phyloP scores from a whole-genome alignment of 2,113 vertebrate species.

The Protomyctophum bolini region DNA sequence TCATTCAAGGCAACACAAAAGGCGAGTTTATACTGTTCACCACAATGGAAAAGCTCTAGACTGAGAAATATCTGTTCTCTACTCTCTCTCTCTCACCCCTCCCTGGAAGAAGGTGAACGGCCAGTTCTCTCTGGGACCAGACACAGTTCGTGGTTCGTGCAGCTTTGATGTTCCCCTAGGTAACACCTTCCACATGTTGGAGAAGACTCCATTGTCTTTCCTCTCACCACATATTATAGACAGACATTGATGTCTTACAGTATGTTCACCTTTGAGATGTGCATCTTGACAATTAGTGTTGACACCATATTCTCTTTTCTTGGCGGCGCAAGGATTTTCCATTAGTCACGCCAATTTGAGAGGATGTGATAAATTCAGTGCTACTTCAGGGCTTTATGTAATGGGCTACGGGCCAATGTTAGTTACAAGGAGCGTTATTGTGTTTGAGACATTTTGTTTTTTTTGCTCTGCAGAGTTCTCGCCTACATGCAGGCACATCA shows the following conservation, averaged over 20 bases:
- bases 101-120: slow-evolving; percentile 51
- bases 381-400: slow-evolving; percentile 40
- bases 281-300: slow-evolving; percentile 32
- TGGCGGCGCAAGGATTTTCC: slow-evolving; percentile 3
- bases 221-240: slow-evolving; percentile 50
- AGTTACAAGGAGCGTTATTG: slow-evolving; percentile 62
- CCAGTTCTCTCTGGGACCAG: slow-evolving; percentile 40
- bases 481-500: slow-evolving; percentile 58
- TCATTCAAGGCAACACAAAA: too few relatives aligned
- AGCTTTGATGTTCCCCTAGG: slow-evolving; percentile 29
- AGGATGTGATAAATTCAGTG: slow-evolving; percentile 48
- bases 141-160: slow-evolving; percentile 50
- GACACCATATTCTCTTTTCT: slow-evolving; percentile 35
- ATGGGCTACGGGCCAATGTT: slow-evolving; percentile 32
- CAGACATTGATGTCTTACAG: slow-evolving; percentile 41
- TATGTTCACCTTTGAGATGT: slow-evolving; percentile 39
- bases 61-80: slow-evolving; percentile 2
- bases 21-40: too few relatives aligned
- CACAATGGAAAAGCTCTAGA: too few relatives aligned
- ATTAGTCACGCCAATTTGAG: slow-evolving; percentile 35
- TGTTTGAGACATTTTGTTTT: slow-evolving; percentile 47
- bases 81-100: slow-evolving; percentile 46
- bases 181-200: slow-evolving; percentile 62
- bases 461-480: slow-evolving; percentile 40
- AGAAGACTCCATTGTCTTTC: slow-evolving; percentile 23